Conservation (phyloP, 2,888 invertebrate species). For the Hermaeophaga mercurialis region DNA sequence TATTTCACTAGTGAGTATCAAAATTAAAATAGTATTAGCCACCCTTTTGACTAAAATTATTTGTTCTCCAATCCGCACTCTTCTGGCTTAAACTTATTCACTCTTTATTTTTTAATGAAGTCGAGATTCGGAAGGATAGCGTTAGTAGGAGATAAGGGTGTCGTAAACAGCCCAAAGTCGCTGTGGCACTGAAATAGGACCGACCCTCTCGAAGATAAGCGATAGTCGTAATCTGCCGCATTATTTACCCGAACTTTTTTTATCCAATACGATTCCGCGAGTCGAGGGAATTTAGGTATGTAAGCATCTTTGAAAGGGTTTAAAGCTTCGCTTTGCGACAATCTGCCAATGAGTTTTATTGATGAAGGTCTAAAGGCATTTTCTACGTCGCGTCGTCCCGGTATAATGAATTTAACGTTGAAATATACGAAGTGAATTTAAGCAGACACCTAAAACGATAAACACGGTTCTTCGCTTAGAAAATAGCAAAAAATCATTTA, state of each 20-base stretch:
- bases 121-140: slow-evolving; percentile 22
- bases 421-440: slow-evolving; percentile 9
- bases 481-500: neutral
- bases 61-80: neutral
- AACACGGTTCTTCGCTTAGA: slow-evolving; percentile 6
- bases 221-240: slow-evolving; percentile 54
- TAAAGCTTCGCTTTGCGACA: slow-evolving; percentile 16
- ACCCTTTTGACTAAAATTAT: neutral
- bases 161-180: slow-evolving; percentile 50
- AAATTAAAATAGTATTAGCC: too few relatives aligned
- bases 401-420: slow-evolving; percentile 19
- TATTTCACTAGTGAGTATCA: too few relatives aligned
- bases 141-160: slow-evolving; percentile 46
- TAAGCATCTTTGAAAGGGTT: slow-evolving; percentile 17
- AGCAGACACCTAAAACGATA: slow-evolving; percentile 2
- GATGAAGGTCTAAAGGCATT: slow-evolving; percentile 20
- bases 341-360: slow-evolving; percentile 22
- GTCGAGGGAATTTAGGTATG: slow-evolving; percentile 19
- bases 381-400: neutral
- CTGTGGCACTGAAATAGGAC: slow-evolving; percentile 22
- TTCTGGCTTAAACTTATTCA: neutral
- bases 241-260: slow-evolving; percentile 47
- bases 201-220: slow-evolving; percentile 48
- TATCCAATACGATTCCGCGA: slow-evolving; percentile 29
- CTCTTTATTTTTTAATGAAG: slow-evolving; percentile 25